Evolutionary conservation across 2,888 invertebrate species (phyloP).

Genomic region (Caenorhabditis wallacei): DNA sequence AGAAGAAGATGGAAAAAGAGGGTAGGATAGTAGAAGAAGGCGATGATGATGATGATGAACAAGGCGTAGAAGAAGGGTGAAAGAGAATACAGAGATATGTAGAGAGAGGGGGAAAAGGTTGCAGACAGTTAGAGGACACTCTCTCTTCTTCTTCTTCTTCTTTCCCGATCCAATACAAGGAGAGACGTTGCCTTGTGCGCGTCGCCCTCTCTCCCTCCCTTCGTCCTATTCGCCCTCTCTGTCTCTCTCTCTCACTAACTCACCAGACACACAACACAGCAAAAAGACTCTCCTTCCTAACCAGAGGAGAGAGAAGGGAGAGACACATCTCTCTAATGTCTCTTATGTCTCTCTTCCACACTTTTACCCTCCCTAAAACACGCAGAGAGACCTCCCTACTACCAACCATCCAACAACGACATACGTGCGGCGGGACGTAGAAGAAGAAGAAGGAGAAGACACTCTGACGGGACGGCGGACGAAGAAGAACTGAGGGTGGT

Average conservation of each 20-base stretch:
- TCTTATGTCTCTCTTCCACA: constrained; percentile 11
- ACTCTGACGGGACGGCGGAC: constrained; percentile 27
- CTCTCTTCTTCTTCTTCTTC: constrained; percentile 23
- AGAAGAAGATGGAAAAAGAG: neutral
- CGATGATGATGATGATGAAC: constrained; percentile 36
- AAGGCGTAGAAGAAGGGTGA: constrained; percentile 5
- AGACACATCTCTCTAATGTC: constrained; percentile 9
- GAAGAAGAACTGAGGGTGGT: constrained; percentile 23
- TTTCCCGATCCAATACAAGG: constrained; percentile 37
- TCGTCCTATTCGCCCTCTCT: constrained; percentile 4
- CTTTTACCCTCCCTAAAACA: constrained; percentile 31
- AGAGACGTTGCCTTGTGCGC: constrained; percentile 24
- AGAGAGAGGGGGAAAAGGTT: constrained; percentile 19
- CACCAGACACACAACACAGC: constrained; percentile 38
- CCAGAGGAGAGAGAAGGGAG: neutral
- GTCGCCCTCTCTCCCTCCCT: constrained; percentile 1
- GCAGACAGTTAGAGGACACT: constrained; percentile 26
- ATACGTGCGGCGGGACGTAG: constrained; percentile 28
- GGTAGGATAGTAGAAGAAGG: constrained; percentile 15
- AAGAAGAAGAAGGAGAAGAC: constrained; percentile 22
- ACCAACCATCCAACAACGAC: constrained; percentile 11
- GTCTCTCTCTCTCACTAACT: constrained; percentile 31
- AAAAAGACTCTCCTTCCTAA: constrained; percentile 40
- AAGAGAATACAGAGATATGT: constrained; percentile 7
- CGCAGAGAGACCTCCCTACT: constrained; percentile 20